A percentile compares a stretch with the other conserved stretches of the same genome.
Conservation (phyloP, 1,140 invertebrate species). For the Ridgeia piscesae region DNA sequence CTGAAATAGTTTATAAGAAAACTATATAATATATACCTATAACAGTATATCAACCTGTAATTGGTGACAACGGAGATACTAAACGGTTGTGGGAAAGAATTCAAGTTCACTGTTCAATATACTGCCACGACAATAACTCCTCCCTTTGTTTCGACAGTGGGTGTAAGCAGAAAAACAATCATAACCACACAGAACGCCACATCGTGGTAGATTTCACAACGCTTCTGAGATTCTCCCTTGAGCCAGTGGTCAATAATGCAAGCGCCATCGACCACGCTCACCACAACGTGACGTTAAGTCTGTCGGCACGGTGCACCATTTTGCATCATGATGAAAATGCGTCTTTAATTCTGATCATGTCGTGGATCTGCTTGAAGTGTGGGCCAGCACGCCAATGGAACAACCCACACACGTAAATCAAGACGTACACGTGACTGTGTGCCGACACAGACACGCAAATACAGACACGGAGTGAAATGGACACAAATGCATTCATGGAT, state of each 20-base stretch:
- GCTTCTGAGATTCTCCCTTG: neutral
- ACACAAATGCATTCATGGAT: no score
- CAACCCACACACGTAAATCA: neutral
- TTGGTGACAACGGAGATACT: neutral
- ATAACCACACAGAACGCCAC: neutral
- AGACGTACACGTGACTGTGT: neutral
- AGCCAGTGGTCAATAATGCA: neutral
- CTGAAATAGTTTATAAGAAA: neutral
- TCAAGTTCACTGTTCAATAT: neutral
- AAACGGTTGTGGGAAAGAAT: neutral
- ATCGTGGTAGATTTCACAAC: neutral
- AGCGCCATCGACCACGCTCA: neutral
- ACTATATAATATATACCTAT: no score
- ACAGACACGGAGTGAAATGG: neutral
- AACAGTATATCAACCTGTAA: neutral
- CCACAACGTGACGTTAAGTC: neutral
- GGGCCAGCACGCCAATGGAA: neutral
- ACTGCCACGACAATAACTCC: no score
- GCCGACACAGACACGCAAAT: neutral
- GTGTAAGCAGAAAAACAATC: neutral
- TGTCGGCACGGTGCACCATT: neutral
- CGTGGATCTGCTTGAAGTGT: neutral
- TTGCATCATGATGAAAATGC: neutral
- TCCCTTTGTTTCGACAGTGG: no score
- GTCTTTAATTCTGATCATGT: neutral